Percentiles rank a stretch among this genome's conserved stretches.
These are phyloP conservation scores for Penelope pileata DNA, from an alignment of 2,113 vertebrate species.

Conservation along the genomic window DNA sequence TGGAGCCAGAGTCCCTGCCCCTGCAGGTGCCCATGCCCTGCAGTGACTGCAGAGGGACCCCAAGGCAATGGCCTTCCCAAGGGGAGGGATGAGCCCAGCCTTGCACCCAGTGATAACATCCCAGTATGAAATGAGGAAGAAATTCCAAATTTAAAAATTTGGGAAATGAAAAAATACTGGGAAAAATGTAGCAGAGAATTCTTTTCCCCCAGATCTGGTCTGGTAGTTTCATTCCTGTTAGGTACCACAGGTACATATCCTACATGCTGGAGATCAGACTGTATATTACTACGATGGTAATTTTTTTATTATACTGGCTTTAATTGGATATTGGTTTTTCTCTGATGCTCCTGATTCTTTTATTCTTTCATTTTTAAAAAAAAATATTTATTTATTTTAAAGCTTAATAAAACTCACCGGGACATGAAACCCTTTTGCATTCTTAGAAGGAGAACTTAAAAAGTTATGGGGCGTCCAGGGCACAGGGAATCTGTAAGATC, in stretches of 20 bases:
- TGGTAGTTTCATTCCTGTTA: not conserved
- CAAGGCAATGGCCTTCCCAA: rapidly evolving
- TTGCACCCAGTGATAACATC: not conserved
- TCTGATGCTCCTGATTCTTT: not conserved
- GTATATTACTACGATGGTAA: not conserved
- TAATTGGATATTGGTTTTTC: not conserved
- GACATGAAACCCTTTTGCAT: not conserved
- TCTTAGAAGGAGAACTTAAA: not conserved
- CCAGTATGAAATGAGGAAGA: not conserved
- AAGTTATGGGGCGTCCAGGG: not conserved
- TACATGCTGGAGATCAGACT: not conserved
- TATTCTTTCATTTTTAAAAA: no score
- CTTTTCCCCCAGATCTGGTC: not conserved
- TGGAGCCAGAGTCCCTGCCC: not conserved
- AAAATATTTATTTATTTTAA: no score
- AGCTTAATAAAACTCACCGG: not conserved
- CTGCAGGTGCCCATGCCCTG: not conserved
- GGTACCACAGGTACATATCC: rapidly evolving
- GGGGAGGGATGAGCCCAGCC: rapidly evolving
- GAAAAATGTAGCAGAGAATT: not conserved
- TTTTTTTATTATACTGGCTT: not conserved
- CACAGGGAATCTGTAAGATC: not conserved
- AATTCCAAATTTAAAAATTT: not conserved
- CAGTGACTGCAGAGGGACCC: rapidly evolving
- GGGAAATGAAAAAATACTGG: not conserved